A percentile compares a stretch with the other conserved stretches of the same genome.
phyloP scores from a whole-genome alignment of 1,140 invertebrate genomes.

The Amyelois transitella region DNA sequence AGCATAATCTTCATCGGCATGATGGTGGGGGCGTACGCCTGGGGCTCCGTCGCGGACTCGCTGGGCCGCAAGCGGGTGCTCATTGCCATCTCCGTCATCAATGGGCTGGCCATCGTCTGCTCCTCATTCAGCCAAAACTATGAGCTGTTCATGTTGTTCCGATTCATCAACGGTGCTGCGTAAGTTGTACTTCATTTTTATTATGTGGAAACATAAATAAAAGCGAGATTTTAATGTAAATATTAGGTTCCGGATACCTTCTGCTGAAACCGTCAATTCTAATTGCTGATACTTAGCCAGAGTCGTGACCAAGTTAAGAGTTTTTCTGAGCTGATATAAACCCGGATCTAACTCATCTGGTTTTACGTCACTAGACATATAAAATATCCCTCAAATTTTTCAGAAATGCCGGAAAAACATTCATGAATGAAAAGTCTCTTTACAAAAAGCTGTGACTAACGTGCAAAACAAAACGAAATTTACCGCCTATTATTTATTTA shows the following conservation, averaged over 20 bases:
- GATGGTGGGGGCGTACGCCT: constrained; percentile 94
- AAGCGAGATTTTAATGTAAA: background rate
- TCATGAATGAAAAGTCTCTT: background rate
- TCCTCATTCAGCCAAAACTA: constrained; percentile 92
- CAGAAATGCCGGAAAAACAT: background rate
- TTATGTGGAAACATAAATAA: background rate
- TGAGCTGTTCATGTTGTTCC: constrained; percentile 89
- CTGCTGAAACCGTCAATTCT: too few species aligned
- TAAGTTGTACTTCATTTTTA: constrained; percentile 75
- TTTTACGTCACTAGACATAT: too few species aligned
- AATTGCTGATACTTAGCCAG: too few species aligned
- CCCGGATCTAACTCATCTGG: too few species aligned
- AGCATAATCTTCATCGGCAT: constrained; percentile 92
- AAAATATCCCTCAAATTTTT: too few species aligned
- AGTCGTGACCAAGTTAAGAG: too few species aligned
- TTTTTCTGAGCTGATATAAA: too few species aligned
- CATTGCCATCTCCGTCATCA: constrained; percentile 91
- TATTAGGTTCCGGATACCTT: too few species aligned
- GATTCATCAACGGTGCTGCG: constrained; percentile 94
- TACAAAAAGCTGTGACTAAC: background rate
- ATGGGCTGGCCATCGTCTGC: constrained; percentile 89
- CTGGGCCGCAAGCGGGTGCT: constrained; percentile 89
- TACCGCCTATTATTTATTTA: background rate
- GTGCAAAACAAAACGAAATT: background rate
- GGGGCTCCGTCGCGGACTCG: constrained; percentile 92